Base-by-base conservation (phyloP, 1,140 invertebrate genomes). In the Aricia agestis region DNA sequence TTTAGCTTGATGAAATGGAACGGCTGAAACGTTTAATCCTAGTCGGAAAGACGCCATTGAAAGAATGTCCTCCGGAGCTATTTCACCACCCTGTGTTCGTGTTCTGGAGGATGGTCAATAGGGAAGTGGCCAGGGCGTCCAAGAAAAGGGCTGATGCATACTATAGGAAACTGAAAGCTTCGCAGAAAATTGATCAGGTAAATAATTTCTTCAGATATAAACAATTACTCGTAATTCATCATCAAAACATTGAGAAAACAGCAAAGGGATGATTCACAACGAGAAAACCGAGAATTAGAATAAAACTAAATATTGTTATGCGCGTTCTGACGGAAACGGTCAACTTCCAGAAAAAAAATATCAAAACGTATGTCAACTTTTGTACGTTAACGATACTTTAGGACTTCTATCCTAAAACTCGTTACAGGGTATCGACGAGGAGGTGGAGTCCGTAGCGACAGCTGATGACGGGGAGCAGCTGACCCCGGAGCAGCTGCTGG, bases 21-120 rank as follows among this genome's bases (percentile, higher is more conserved):
- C 89, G 94, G 70, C 93, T 95, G 65, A 95, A 95, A 81, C 93
- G 93, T 76, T 87, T 95, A 67, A 94, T 95, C 67, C 85, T 95
- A 18, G 93, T 93, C 66, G 94, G 94, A 59, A 94, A 93, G 76
- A 92, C 92, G 18, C 92, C 92, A 1, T 82, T 95, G 15, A 92
- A 94, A 78, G 93, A 95, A 76, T 95, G 94, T 25, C 94, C 94
- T 2, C 87, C 92, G 2, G 94, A 95, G 81, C 92, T 95, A 76
- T 93, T 87, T 68, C 82, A 94, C 75, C 94, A 95, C 88, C 94
- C 95, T 9, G 93, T 95, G 2, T 95, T 95, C 83, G 92, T 94
- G 17, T 93, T 95, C 72, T 92, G 92, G 92, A 80, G 89, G 19
- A 87, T 92, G 82, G 89, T 92, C 32, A 92, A 92, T 66, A 79